phyloP scores from a whole-genome alignment of 1,140 invertebrate genomes.

The Listronotus bonariensis region DNA sequence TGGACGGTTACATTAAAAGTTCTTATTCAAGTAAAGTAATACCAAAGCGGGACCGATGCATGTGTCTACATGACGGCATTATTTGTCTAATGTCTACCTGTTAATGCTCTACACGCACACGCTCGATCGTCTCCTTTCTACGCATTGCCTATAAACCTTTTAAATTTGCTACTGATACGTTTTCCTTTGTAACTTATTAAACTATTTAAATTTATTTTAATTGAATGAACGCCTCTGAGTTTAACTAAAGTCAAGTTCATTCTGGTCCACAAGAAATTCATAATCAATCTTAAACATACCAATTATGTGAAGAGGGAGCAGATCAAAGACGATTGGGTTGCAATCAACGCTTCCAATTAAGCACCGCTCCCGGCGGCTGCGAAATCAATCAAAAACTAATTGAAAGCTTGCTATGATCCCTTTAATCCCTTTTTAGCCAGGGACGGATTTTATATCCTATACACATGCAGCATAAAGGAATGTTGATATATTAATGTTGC shows the following conservation, averaged over 20 bases:
- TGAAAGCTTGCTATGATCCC: constrained; percentile 53
- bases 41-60: too few relatives aligned
- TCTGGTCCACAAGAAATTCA: constrained; percentile 50
- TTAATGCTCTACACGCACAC: too few relatives aligned
- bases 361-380: constrained; percentile 50
- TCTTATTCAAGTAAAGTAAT: too few relatives aligned
- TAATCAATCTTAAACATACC: constrained; percentile 55
- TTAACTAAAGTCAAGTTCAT: constrained; percentile 26
- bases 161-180: too few relatives aligned
- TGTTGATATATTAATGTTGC: too few relatives aligned
- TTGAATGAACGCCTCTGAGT: constrained; percentile 4
- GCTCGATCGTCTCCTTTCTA: too few relatives aligned
- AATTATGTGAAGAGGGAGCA: constrained; percentile 53
- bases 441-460: constrained; percentile 13
- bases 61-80: too few relatives aligned
- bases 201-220: background rate
- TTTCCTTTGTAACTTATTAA: background rate
- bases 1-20: too few relatives aligned
- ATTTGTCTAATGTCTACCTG: too few relatives aligned
- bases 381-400: constrained; percentile 57
- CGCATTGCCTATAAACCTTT: too few relatives aligned
- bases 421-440: constrained; percentile 44
- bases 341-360: constrained; percentile 57
- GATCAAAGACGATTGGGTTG: constrained; percentile 52
- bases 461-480: too few relatives aligned